These are phyloP conservation scores for Teleogryllus oceanicus DNA, from an alignment of 2,888 invertebrate species.

Conservation along the genomic window DNA sequence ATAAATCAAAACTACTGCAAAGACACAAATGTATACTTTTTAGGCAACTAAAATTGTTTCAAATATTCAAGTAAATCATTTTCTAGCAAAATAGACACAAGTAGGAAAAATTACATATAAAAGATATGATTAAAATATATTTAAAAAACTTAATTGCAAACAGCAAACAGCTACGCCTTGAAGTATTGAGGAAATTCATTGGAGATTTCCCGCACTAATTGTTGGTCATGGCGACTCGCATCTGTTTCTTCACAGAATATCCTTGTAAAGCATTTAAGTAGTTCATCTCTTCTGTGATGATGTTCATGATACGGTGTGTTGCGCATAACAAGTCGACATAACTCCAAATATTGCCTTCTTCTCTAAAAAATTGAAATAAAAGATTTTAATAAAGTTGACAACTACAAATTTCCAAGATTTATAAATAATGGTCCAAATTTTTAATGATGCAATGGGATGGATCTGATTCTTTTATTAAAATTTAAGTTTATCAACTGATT, in stretches of 20 bases:
- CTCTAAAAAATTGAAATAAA: conserved; percentile 51
- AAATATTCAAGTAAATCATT: not conserved
- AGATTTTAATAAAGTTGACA: too few relatives aligned
- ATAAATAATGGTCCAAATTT: too few relatives aligned
- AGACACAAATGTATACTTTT: not conserved
- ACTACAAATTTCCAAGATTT: too few relatives aligned
- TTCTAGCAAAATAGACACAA: conserved; percentile 4
- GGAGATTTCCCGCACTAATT: conserved; percentile 73
- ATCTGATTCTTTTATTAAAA: too few relatives aligned
- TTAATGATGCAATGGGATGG: too few relatives aligned
- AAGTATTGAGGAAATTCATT: conserved; percentile 74
- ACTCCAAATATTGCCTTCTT: conserved; percentile 71
- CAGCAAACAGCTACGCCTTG: conserved; percentile 39
- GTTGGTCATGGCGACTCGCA: conserved; percentile 70
- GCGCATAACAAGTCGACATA: conserved; percentile 75
- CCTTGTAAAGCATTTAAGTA: conserved; percentile 78
- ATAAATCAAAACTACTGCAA: not conserved
- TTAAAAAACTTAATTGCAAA: conserved; percentile 20
- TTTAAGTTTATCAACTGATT: too few relatives aligned
- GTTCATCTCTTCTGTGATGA: conserved; percentile 73
- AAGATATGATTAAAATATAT: not conserved
- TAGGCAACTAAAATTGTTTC: not conserved
- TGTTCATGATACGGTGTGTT: conserved; percentile 79
- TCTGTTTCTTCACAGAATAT: conserved; percentile 82
- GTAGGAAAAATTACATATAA: conserved; percentile 19